Conservation (phyloP, 2,888 invertebrate genomes). For the Brenthis daphne region DNA sequence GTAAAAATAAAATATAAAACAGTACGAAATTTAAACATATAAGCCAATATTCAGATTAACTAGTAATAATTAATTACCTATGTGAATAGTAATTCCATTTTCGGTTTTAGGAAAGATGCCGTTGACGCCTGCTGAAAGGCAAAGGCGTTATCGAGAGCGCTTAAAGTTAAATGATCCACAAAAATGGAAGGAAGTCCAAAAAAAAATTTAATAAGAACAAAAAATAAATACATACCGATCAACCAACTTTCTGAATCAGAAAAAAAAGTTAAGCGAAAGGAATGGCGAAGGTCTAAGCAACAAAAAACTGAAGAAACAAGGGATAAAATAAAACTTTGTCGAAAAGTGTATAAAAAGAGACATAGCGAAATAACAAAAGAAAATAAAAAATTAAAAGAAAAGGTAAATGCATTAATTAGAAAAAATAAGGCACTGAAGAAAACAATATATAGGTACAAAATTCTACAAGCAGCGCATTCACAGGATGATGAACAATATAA, state of each 20-base stretch:
- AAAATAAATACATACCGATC: background rate
- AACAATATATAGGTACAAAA: slow-evolving; percentile 8
- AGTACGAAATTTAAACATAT: too few relatives aligned
- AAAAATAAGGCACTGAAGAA: slow-evolving; percentile 1
- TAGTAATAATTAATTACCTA: too few relatives aligned
- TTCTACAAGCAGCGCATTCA: background rate
- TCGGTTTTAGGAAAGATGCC: background rate
- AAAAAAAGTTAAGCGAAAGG: background rate
- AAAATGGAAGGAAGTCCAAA: slow-evolving; percentile 4
- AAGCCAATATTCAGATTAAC: too few relatives aligned
- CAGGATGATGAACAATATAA: background rate
- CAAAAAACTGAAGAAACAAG: background rate
- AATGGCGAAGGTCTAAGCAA: slow-evolving; percentile 1
- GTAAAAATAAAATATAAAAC: too few relatives aligned
- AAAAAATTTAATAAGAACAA: background rate
- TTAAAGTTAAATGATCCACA: slow-evolving; percentile 3
- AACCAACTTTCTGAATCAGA: background rate
- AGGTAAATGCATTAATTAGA: slow-evolving; percentile 3
- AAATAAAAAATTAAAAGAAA: slow-evolving; percentile 6
- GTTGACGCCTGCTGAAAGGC: background rate
- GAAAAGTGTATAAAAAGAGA: slow-evolving; percentile 2
- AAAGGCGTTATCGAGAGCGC: background rate
- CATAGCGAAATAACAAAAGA: background rate
- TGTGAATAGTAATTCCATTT: background rate
- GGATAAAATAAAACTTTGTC: background rate